phyloP scores from a whole-genome alignment of 2,888 invertebrate genomes.

The Ochropleura plecta region DNA sequence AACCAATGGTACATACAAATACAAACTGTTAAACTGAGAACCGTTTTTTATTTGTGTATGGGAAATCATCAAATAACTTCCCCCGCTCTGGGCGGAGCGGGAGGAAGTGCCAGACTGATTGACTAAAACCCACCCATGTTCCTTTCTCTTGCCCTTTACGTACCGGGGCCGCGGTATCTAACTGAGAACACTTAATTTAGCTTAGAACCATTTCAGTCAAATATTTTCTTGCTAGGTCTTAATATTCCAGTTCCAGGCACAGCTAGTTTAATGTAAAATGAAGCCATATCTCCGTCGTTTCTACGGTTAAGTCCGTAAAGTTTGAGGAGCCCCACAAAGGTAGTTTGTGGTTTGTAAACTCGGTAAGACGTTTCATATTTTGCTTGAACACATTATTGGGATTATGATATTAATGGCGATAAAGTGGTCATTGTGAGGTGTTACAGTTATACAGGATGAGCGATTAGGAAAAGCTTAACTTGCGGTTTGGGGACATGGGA shows the following conservation, averaged over 20 bases:
- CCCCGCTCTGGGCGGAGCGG: too few relatives aligned
- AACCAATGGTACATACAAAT: too few relatives aligned
- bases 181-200: too few relatives aligned
- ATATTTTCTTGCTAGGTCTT: background rate
- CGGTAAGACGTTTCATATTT: background rate
- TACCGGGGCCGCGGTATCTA: too few relatives aligned
- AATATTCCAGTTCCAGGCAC: background rate
- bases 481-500: background rate
- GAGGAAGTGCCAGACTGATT: too few relatives aligned
- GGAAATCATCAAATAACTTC: too few relatives aligned
- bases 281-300: background rate
- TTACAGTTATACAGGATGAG: background rate
- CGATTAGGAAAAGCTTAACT: background rate
- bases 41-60: too few relatives aligned
- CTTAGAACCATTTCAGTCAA: background rate
- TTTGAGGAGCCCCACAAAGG: background rate
- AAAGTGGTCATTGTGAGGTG: background rate
- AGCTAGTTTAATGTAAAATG: background rate
- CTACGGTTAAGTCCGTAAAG: background rate
- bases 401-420: slow-evolving; percentile 5
- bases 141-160: too few relatives aligned
- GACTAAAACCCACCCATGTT: too few relatives aligned
- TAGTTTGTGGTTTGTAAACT: background rate
- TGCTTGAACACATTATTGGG: background rate
- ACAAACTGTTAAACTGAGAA: too few relatives aligned